Base-by-base conservation (phyloP, 2,888 invertebrate species). In the Diarsia mendica region DNA sequence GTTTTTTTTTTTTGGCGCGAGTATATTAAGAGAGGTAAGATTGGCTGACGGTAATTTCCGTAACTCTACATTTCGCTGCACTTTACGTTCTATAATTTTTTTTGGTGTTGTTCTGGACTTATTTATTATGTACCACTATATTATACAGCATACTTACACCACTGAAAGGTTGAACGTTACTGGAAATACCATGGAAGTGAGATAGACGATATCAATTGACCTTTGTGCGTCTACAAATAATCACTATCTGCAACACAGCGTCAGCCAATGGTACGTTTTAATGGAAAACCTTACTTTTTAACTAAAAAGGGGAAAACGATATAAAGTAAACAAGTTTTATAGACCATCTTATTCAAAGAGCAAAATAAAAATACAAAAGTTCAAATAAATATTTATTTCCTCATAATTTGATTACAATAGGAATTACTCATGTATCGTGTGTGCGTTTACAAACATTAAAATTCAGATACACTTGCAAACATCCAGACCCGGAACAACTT, bases 1-100 rank as follows among this genome's bases (percentile, higher is more conserved):
- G n/a, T n/a, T n/a, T n/a, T n/a, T n/a, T n/a, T n/a, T n/a, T n/a
- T n/a, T n/a, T n/a, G n/a, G n/a, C n/a, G n/a, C n/a, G n/a, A n/a
- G n/a, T n/a, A n/a, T n/a, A n/a, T n/a, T n/a, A n/a, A n/a, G n/a
- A n/a, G n/a, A n/a, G n/a, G n/a, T n/a, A n/a, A n/a, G n/a, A n/a
- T n/a, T n/a, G 11, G 97, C 97, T 0, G 97, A 97, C 5, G 97
- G 97, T 76, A 98, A 93, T 91, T 98, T 98, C 58, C 98, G 97
- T 74, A 98, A 94, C 96, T 98, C 98, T 18, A 97, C 84, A 70
- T 95, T 96, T 72, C 96, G 95, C 66, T 95, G 92, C 87, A 93
- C 93, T n/a, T n/a, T 53, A 46, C 4, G 53, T 53, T 53, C 20
- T 51, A 9, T n/a, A 20, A 3, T 53, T 53, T 53, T n/a, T 11